Evolutionary conservation across 2,888 invertebrate genomes (phyloP).

Genomic region (Drosophila mimetica): DNA sequence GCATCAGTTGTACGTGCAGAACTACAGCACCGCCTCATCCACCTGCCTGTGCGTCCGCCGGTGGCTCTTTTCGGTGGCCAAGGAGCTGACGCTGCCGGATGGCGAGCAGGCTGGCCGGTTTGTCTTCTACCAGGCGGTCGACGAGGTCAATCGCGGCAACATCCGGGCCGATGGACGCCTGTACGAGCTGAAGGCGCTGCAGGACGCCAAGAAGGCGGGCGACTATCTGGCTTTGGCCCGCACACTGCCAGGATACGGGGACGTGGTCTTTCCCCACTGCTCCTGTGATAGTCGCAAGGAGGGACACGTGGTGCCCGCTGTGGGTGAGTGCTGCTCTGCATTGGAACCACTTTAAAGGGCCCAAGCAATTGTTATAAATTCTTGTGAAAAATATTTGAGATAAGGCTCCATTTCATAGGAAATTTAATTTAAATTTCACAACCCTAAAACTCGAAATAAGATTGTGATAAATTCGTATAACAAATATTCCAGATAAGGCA

Average conservation of each 20-base stretch:
- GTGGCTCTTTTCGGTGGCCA: conserved; percentile 92
- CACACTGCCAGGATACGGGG: conserved; percentile 95
- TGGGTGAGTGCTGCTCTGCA: conserved; percentile 85
- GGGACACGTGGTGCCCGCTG: conserved; percentile 92
- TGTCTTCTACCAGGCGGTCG: conserved; percentile 96
- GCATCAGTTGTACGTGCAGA: conserved; percentile 99
- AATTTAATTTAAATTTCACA: no score
- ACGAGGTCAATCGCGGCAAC: conserved; percentile 97
- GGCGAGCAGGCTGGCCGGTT: conserved; percentile 91
- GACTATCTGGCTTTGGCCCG: conserved; percentile 95
- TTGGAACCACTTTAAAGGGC: neutral
- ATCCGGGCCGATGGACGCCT: conserved; percentile 95
- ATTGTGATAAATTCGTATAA: no score
- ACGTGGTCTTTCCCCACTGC: conserved; percentile 97
- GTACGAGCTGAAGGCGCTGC: conserved; percentile 98
- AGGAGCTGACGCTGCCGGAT: conserved; percentile 88
- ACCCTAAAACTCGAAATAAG: no score
- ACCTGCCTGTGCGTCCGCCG: conserved; percentile 95
- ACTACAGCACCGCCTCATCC: conserved; percentile 98
- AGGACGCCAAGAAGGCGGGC: conserved; percentile 93
- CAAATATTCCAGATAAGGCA: no score
- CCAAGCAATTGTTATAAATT: neutral
- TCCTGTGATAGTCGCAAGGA: conserved; percentile 95
- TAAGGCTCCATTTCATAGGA: neutral
- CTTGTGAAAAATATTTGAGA: neutral